Conservation (phyloP, 2,113 vertebrate genomes). For the Erythrocercus mccallii region DNA sequence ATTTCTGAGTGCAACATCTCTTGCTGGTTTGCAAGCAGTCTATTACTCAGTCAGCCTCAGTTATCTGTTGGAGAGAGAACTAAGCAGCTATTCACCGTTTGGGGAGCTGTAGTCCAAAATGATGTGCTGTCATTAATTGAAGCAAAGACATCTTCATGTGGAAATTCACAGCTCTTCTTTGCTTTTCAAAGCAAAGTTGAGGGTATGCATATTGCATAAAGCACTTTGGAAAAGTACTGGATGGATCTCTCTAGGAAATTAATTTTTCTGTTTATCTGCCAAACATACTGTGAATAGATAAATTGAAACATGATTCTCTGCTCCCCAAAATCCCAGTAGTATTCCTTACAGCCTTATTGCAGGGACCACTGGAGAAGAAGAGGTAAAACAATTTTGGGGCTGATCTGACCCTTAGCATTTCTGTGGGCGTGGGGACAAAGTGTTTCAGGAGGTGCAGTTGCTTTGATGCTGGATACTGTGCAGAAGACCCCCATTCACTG, state of each 20-base stretch:
- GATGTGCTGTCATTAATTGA: constrained; percentile 17
- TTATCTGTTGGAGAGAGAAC: not conserved
- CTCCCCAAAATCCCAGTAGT: not conserved
- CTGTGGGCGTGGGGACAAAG: not conserved
- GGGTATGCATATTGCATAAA: not conserved
- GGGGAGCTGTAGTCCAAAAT: not conserved
- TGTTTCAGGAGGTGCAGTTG: not conserved
- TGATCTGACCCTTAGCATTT: not conserved
- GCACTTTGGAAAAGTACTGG: not conserved
- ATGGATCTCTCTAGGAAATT: not conserved
- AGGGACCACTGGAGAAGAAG: not conserved
- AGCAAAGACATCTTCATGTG: not conserved
- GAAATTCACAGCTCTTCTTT: not conserved
- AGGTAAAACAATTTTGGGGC: not conserved
- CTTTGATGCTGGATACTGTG: not conserved
- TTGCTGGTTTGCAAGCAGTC: not conserved
- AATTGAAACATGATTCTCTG: not conserved
- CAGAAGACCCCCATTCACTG: not conserved
- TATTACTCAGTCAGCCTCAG: not conserved
- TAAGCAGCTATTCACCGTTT: not conserved
- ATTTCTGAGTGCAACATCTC: not conserved
- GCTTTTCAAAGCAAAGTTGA: not conserved
- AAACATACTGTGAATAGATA: not conserved
- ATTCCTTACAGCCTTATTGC: not conserved
- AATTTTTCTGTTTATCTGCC: not conserved